A percentile compares a stretch with the other conserved stretches of the same genome.
These are phyloP conservation scores for Melanotaenia parkinsoni DNA, from an alignment of 2,797 vertebrate species.

Conservation along the genomic window DNA sequence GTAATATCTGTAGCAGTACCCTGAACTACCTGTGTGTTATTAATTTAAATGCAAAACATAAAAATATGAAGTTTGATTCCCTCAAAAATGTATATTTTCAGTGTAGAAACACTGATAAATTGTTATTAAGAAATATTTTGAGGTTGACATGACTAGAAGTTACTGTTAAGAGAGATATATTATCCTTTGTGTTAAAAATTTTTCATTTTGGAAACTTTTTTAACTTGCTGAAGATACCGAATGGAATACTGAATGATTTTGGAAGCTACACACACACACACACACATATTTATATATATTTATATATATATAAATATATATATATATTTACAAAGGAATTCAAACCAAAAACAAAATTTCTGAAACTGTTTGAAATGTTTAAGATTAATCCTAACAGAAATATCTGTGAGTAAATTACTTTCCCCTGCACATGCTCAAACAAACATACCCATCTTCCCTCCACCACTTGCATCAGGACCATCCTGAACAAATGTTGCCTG, in stretches of 20 bases:
- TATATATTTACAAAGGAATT: too few species aligned
- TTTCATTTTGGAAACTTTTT: background rate
- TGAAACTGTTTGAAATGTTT: background rate
- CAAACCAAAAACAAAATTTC: background rate
- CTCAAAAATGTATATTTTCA: background rate
- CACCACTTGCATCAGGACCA: constrained; percentile 21
- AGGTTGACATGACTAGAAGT: background rate
- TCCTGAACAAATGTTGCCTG: constrained; percentile 26
- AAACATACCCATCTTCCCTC: background rate
- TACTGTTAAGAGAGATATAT: background rate
- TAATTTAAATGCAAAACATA: too few species aligned
- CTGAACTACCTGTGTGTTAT: background rate
- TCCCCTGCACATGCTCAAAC: background rate
- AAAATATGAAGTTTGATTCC: too few species aligned
- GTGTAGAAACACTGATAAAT: background rate
- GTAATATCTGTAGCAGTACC: background rate
- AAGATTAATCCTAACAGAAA: background rate
- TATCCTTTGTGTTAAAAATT: too few species aligned
- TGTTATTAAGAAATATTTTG: background rate
- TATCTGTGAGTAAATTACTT: background rate
- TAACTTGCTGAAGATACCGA: background rate
- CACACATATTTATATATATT: too few species aligned
- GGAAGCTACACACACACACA: too few species aligned
- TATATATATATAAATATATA: too few species aligned
- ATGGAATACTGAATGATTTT: background rate